Evolutionary conservation across 2,888 invertebrate species (phyloP).

Genomic region (Sialis fuliginosa): DNA sequence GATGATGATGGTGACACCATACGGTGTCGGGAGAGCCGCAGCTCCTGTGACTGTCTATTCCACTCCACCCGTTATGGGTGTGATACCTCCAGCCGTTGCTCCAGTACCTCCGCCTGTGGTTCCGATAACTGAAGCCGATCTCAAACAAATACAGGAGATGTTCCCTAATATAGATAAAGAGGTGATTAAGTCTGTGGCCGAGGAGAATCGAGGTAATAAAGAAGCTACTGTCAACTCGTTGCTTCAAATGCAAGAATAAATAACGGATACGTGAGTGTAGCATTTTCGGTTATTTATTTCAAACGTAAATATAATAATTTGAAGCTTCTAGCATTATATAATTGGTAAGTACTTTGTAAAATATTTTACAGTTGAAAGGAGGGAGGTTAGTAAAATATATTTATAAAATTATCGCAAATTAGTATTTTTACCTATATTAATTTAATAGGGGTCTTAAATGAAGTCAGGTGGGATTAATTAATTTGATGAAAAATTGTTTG

Average conservation of each 20-base stretch:
- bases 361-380: too few relatives aligned
- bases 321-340: too few relatives aligned
- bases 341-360: too few relatives aligned
- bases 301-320: too few relatives aligned
- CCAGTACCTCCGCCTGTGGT: slow-evolving; percentile 17
- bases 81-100: slow-evolving; percentile 27
- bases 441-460: too few relatives aligned
- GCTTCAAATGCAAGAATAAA: slow-evolving; percentile 67
- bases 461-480: too few relatives aligned
- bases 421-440: too few relatives aligned
- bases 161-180: slow-evolving; percentile 90
- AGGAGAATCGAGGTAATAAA: slow-evolving; percentile 78
- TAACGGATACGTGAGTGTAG: neutral
- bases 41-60: slow-evolving; percentile 30
- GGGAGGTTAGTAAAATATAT: too few relatives aligned
- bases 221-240: slow-evolving; percentile 80
- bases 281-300: too few relatives aligned
- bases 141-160: slow-evolving; percentile 76
- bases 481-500: too few relatives aligned
- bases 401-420: too few relatives aligned
- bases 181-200: slow-evolving; percentile 78
- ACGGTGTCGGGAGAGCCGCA: slow-evolving; percentile 8
- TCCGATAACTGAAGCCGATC: slow-evolving; percentile 5
- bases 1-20: slow-evolving; percentile 50
- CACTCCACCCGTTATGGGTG: slow-evolving; percentile 19